Conservation (phyloP, 1,140 invertebrate genomes). For the Zaprionus kolodkinae region DNA sequence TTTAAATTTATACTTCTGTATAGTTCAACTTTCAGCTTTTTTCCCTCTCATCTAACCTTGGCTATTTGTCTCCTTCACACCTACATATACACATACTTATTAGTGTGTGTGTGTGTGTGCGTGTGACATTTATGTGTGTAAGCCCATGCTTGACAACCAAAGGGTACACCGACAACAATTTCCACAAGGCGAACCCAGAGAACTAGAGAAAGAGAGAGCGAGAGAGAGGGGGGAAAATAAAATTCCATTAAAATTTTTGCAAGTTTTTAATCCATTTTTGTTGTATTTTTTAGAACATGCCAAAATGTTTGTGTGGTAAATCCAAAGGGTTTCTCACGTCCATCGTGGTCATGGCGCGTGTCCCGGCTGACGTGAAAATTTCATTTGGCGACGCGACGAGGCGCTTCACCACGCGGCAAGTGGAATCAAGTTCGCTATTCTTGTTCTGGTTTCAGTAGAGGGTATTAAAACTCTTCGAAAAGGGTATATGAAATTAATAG, state of each 20-base stretch:
- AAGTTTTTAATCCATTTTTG: slow-evolving; percentile 75
- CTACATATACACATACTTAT: slow-evolving; percentile 28
- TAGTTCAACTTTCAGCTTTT: slow-evolving; percentile 16
- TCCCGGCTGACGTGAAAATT: slow-evolving; percentile 68
- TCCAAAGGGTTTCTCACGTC: slow-evolving; percentile 50
- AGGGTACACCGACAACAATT: slow-evolving; percentile 71
- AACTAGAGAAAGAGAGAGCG: neutral
- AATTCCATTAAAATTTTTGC: slow-evolving; percentile 81
- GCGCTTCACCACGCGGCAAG: slow-evolving; percentile 22
- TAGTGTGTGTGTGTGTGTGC: slow-evolving; percentile 53
- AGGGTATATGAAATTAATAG: too few relatives aligned
- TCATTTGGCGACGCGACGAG: slow-evolving; percentile 64
- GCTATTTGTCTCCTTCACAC: slow-evolving; percentile 32
- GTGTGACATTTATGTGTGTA: slow-evolving; percentile 75
- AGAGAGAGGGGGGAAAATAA: slow-evolving; percentile 45
- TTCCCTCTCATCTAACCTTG: slow-evolving; percentile 37
- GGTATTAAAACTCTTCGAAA: neutral
- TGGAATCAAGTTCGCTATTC: slow-evolving; percentile 47
- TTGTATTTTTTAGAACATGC: slow-evolving; percentile 34
- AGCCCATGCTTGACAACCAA: slow-evolving; percentile 78
- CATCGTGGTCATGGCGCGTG: slow-evolving; percentile 57
- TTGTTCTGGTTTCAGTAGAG: slow-evolving; percentile 46
- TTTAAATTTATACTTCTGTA: neutral
- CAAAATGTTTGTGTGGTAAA: slow-evolving; percentile 75
- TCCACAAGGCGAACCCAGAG: slow-evolving; percentile 57